phyloP scores from a whole-genome alignment of 2,113 vertebrate species.

The Rhinoderma darwinii region DNA sequence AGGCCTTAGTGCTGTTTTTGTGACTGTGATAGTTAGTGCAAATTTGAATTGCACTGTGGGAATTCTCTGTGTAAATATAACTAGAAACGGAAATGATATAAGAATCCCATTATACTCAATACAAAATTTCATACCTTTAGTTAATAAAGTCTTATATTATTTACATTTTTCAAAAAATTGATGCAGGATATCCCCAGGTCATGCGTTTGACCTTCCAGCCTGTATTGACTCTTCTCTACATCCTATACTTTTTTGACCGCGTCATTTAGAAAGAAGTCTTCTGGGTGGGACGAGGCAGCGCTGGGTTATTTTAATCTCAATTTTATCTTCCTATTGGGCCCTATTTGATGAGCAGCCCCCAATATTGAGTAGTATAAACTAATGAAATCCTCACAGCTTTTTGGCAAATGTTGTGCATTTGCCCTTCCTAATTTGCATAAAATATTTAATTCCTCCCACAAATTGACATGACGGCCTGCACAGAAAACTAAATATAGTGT shows the following conservation, averaged over 20 bases:
- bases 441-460: conserved; percentile 56
- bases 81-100: not conserved
- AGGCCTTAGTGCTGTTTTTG: too few relatives aligned
- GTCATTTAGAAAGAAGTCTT: conserved; percentile 8
- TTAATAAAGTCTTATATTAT: not conserved
- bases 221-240: not conserved
- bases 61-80: not conserved
- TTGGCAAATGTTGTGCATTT: conserved; percentile 41
- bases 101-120: not conserved
- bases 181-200: not conserved
- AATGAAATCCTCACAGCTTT: conserved; percentile 18
- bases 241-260: conserved; percentile 6
- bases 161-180: not conserved
- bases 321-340: conserved; percentile 7
- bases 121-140: not conserved
- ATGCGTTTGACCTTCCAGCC: not conserved
- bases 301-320: conserved; percentile 19
- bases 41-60: not conserved
- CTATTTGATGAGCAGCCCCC: conserved; percentile 14
- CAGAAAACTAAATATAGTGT: conserved; percentile 51
- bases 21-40: not conserved
- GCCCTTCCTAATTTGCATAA: conserved; percentile 38
- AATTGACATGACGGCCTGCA: conserved; percentile 50
- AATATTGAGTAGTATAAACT: conserved; percentile 19
- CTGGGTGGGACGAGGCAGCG: not conserved